These are phyloP conservation scores for Mastigias papua DNA, from an alignment of 30 jellyfish, hydroid and myxozoan species.

Conservation along the genomic window DNA sequence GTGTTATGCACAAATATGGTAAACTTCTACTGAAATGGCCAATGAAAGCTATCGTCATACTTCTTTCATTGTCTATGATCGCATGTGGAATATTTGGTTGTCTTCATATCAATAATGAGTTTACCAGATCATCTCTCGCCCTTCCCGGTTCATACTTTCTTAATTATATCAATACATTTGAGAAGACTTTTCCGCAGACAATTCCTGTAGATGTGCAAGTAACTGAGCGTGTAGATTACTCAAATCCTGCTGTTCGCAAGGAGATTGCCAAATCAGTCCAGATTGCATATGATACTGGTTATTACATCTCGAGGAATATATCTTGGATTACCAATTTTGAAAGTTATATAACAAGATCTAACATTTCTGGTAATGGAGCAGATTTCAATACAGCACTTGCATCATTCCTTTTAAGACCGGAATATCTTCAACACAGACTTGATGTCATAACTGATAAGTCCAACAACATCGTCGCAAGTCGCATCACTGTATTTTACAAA, in stretches of 20 bases:
- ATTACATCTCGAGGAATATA: conserved; percentile 1
- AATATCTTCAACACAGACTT: neutral
- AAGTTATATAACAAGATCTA: neutral
- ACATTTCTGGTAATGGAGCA: conserved; percentile 19
- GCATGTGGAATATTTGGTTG: conserved; percentile 62
- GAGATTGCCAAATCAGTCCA: conserved; percentile 15
- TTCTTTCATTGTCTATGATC: conserved; percentile 20
- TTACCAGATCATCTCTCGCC: conserved; percentile 29
- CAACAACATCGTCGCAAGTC: conserved; percentile 44
- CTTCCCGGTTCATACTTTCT: conserved; percentile 18
- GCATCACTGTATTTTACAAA: conserved; percentile 20
- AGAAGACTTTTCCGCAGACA: conserved; percentile 42
- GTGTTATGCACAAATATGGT: conserved; percentile 33
- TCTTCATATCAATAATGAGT: conserved; percentile 12
- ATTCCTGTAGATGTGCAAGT: conserved; percentile 49
- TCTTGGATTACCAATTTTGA: conserved; percentile 49
- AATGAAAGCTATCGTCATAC: conserved; percentile 11
- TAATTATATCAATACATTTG: conserved; percentile 30
- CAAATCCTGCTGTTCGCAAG: conserved; percentile 39
- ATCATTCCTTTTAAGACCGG: conserved; percentile 16
- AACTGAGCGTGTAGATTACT: conserved; percentile 35
- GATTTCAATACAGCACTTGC: conserved; percentile 20
- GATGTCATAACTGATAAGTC: conserved; percentile 36
- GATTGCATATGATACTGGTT: conserved; percentile 56
- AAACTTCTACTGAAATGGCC: conserved; percentile 20